A percentile compares a stretch with the other conserved stretches of the same genome.
These are phyloP conservation scores for Drosophila neotestacea DNA, from an alignment of 2,888 invertebrate species.

Conservation along the genomic window DNA sequence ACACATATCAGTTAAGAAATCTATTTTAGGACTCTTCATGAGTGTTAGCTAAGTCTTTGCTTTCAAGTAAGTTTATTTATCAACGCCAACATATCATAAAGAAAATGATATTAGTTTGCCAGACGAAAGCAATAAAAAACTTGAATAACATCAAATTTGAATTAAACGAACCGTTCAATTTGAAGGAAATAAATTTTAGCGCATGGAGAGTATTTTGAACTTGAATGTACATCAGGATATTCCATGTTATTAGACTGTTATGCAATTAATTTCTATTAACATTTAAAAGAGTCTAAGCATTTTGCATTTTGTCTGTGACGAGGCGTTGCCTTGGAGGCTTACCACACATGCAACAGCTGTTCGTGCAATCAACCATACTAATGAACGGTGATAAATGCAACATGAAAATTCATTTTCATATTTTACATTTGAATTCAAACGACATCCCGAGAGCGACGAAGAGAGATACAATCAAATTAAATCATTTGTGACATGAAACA, in stretches of 20 bases:
- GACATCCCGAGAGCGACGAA: constrained; percentile 6
- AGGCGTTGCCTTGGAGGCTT: constrained; percentile 26
- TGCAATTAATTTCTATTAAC: background rate
- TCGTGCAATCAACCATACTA: constrained; percentile 72
- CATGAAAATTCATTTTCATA: constrained; percentile 56
- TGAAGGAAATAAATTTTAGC: background rate
- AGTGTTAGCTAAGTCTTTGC: constrained; percentile 27
- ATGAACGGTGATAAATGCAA: constrained; percentile 69
- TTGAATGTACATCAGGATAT: background rate
- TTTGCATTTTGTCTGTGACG: constrained; percentile 56
- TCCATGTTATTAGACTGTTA: constrained; percentile 1
- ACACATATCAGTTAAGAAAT: constrained; percentile 25
- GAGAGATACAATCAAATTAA: constrained; percentile 59
- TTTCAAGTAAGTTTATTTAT: constrained; percentile 34
- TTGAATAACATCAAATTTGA: constrained; percentile 34
- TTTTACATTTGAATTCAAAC: constrained; percentile 40
- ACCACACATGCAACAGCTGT: constrained; percentile 68
- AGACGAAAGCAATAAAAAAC: constrained; percentile 67
- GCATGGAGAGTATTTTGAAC: background rate
- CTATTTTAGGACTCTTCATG: constrained; percentile 29
- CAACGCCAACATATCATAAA: constrained; percentile 24
- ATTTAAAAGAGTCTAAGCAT: constrained; percentile 38
- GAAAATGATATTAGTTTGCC: constrained; percentile 42
- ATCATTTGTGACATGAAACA: constrained; percentile 80
- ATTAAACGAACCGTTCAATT: constrained; percentile 39